Evolutionary conservation across 2,888 invertebrate species (phyloP).

Genomic region (Lycaena phlaeas): DNA sequence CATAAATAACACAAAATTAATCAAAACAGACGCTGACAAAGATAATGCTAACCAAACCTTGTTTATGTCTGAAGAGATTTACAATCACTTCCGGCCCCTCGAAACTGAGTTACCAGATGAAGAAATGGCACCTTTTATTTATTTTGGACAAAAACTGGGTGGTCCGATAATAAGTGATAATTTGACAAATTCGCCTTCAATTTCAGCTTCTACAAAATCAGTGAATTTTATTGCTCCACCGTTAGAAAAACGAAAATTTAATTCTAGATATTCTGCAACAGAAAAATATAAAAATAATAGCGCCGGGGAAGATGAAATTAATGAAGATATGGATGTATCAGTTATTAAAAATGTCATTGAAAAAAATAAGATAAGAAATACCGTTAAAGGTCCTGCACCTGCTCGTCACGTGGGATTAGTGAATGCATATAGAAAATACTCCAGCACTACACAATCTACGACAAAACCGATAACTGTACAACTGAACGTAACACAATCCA

Average conservation of each 20-base stretch:
- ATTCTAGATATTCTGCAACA: constrained; percentile 60
- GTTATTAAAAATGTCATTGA: constrained; percentile 70
- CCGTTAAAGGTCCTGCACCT: constrained; percentile 65
- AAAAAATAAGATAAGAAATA: constrained; percentile 66
- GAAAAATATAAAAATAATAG: constrained; percentile 64
- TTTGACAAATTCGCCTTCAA: constrained; percentile 54
- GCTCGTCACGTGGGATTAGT: constrained; percentile 57
- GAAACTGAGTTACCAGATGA: constrained; percentile 75
- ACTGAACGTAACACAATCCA: constrained; percentile 44
- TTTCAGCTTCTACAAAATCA: constrained; percentile 64
- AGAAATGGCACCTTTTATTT: constrained; percentile 79
- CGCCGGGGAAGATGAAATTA: constrained; percentile 68
- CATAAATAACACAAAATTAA: constrained; percentile 34
- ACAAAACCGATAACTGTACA: constrained; percentile 33
- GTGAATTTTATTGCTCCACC: constrained; percentile 57
- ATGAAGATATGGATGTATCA: constrained; percentile 75
- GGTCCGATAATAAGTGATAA: constrained; percentile 52
- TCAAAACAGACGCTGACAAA: constrained; percentile 49
- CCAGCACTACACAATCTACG: constrained; percentile 39
- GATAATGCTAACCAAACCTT: constrained; percentile 66
- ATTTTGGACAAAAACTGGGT: constrained; percentile 78
- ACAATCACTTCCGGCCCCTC: constrained; percentile 76
- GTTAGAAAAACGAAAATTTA: constrained; percentile 53
- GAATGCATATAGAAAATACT: constrained; percentile 59
- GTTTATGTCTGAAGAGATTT: constrained; percentile 75